Percentiles rank a stretch among this genome's conserved stretches.
These are phyloP conservation scores for Papilio dardanus DNA, from an alignment of 1,140 invertebrate species.

Conservation along the genomic window DNA sequence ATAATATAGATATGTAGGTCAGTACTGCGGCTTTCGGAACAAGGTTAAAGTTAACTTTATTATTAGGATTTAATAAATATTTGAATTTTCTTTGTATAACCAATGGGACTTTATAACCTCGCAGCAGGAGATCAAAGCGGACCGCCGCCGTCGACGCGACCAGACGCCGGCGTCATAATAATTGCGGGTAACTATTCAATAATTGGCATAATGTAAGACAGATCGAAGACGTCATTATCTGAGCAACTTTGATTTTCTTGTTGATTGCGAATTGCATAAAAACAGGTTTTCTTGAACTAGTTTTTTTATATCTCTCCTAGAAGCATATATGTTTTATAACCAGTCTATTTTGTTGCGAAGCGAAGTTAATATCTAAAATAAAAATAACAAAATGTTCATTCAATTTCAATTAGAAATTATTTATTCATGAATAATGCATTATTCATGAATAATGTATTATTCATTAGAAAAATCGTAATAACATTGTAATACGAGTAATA, in stretches of 20 bases:
- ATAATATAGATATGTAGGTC: not conserved
- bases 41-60: not conserved
- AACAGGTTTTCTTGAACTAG: not conserved
- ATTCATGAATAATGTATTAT: not conserved
- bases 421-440: constrained; percentile 25
- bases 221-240: constrained; percentile 12
- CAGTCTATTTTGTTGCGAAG: not conserved
- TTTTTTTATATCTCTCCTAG: not conserved
- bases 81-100: not conserved
- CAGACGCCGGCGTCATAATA: constrained; percentile 8
- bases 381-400: not conserved
- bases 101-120: not conserved
- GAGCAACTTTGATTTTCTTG: constrained; percentile 20
- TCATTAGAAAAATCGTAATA: not conserved
- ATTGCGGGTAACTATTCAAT: constrained; percentile 20
- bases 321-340: not conserved
- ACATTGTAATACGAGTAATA: constrained; percentile 18
- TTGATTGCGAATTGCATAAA: not conserved
- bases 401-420: not conserved
- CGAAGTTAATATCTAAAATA: not conserved
- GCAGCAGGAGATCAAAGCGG: not conserved
- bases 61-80: not conserved
- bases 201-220: constrained; percentile 23
- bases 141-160: not conserved
- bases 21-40: not conserved